Percentiles rank a stretch among this genome's conserved stretches.
These are phyloP conservation scores for Gobiocypris rarus DNA, from an alignment of 2,113 vertebrate genomes.

Conservation along the genomic window DNA sequence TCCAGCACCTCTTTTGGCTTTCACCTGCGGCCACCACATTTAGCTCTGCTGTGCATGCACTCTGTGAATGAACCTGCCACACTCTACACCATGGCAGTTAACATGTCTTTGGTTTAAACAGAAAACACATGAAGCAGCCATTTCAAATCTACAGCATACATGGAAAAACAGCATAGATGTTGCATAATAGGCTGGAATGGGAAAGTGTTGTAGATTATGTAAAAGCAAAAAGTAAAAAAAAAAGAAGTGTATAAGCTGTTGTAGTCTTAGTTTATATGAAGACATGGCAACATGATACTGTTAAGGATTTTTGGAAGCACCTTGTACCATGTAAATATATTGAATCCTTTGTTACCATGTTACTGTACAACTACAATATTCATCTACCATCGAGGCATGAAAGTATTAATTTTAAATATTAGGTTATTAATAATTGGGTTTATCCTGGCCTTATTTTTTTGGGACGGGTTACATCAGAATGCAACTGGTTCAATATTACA, in stretches of 20 bases:
- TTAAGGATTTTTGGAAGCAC: background rate
- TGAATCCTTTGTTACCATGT: background rate
- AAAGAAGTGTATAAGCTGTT: background rate
- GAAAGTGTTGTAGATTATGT: background rate
- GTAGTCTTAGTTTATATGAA: background rate
- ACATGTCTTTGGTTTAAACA: background rate
- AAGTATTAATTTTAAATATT: background rate
- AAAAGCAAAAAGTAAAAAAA: background rate
- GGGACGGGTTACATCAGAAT: conserved; percentile 41
- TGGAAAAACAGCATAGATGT: background rate
- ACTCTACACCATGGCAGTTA: background rate
- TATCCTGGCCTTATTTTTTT: conserved; percentile 30
- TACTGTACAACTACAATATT: background rate
- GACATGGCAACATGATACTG: background rate
- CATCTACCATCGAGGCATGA: background rate
- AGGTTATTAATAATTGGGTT: background rate
- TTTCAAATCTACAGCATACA: conserved; percentile 8
- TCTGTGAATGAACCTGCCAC: background rate
- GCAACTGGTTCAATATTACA: conserved; percentile 41
- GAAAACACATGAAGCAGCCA: background rate
- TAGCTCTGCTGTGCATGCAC: background rate
- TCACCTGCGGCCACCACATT: background rate
- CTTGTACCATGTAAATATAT: background rate
- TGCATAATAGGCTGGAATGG: background rate
- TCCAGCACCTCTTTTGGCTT: background rate